Evolutionary conservation across 2,797 vertebrate species (phyloP).

Genomic region (Octomys mimax): DNA sequence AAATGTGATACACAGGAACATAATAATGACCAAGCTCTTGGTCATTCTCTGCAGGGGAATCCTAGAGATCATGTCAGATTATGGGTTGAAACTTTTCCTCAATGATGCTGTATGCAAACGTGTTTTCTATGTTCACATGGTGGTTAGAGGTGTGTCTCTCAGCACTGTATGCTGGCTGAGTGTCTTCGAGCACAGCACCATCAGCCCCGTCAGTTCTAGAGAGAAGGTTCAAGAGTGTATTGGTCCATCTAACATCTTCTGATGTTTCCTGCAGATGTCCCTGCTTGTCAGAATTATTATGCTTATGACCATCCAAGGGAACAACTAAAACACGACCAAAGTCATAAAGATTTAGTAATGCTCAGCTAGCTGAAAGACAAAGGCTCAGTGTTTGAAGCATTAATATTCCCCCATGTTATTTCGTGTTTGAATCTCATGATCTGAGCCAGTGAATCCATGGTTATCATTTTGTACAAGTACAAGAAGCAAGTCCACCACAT

Average conservation of each 20-base stretch:
- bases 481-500: neutral
- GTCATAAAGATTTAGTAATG: neutral
- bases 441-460: neutral
- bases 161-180: slow-evolving; percentile 11
- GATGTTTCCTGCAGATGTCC: neutral
- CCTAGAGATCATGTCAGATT: neutral
- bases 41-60: neutral
- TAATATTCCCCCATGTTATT: neutral
- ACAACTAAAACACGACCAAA: neutral
- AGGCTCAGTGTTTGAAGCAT: neutral
- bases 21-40: neutral
- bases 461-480: neutral
- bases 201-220: neutral
- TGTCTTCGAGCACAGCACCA: neutral
- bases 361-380: neutral
- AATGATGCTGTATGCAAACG: neutral
- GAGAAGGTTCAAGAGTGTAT: neutral
- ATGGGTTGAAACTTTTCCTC: neutral
- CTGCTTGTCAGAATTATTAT: neutral
- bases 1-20: neutral
- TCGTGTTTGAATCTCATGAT: neutral
- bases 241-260: neutral
- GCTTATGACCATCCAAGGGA: fast-evolving
- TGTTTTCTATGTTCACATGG: neutral
- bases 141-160: neutral